Conservation (phyloP, 1,140 invertebrate species). For the Solenopsis invicta region DNA sequence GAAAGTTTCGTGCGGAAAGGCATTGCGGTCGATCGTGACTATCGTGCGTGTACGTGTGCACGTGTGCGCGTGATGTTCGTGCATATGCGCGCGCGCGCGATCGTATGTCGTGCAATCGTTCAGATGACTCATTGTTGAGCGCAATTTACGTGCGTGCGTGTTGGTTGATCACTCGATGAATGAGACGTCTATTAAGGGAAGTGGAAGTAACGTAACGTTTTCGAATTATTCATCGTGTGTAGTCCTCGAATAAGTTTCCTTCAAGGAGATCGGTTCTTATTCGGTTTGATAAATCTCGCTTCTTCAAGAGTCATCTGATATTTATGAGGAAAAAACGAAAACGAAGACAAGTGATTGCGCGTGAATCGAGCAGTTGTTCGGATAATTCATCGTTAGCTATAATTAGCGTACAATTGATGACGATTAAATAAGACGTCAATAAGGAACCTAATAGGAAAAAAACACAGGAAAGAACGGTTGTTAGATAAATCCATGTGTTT, state of each 20-base stretch:
- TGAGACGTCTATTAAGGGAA: constrained; percentile 34
- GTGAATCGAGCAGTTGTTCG: neutral
- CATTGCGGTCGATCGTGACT: constrained; percentile 20
- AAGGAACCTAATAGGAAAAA: constrained; percentile 24
- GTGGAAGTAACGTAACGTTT: constrained; percentile 33
- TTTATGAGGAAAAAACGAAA: neutral
- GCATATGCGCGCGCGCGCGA: neutral
- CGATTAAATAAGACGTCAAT: constrained; percentile 44
- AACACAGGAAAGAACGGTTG: neutral
- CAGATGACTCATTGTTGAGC: constrained; percentile 36
- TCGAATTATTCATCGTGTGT: constrained; percentile 14
- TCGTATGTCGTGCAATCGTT: constrained; percentile 15
- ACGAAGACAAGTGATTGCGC: neutral
- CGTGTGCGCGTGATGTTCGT: too few species aligned
- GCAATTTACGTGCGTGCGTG: constrained; percentile 31
- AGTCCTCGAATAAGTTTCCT: neutral
- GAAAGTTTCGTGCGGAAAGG: constrained; percentile 56
- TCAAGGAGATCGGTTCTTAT: constrained; percentile 9
- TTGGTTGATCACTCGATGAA: constrained; percentile 51
- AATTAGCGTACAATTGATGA: constrained; percentile 43
- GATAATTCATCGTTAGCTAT: neutral
- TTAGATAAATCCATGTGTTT: constrained; percentile 48
- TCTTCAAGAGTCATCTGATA: constrained; percentile 6
- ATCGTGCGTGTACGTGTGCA: neutral
- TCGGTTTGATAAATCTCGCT: constrained; percentile 9